These are phyloP conservation scores for Potorous gilbertii DNA, from an alignment of 2,797 vertebrate species.

Conservation along the genomic window DNA sequence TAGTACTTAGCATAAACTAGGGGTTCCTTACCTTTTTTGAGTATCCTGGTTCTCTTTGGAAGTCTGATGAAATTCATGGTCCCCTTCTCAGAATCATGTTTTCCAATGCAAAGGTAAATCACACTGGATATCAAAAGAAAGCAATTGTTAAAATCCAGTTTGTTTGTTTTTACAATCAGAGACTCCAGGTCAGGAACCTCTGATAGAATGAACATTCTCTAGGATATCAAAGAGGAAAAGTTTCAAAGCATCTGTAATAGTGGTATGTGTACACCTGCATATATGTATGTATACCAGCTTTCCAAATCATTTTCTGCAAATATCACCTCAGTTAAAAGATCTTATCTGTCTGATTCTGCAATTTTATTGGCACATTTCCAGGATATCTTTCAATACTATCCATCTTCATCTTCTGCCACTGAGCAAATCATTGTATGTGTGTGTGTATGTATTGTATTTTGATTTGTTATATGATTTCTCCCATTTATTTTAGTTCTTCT, in stretches of 20 bases:
- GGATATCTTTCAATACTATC: background rate
- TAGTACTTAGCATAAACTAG: background rate
- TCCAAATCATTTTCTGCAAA: background rate
- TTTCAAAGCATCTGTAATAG: background rate
- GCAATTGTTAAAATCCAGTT: background rate
- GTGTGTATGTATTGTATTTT: too few relatives aligned
- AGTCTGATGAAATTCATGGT: background rate
- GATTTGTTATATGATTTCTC: too few relatives aligned
- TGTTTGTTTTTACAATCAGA: background rate
- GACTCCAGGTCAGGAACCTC: background rate
- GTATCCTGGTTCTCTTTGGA: background rate
- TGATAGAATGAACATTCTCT: background rate
- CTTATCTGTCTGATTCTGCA: background rate
- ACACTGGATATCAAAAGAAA: background rate
- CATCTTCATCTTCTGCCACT: background rate
- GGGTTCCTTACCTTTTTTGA: background rate
- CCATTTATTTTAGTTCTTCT: too few relatives aligned
- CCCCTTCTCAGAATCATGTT: background rate
- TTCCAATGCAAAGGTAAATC: background rate
- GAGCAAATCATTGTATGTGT: too few relatives aligned
- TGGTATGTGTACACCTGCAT: background rate
- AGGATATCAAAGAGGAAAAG: background rate
- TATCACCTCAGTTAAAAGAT: background rate
- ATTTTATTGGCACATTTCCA: background rate
- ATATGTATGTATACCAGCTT: background rate